Evolutionary conservation across 2,888 invertebrate species (phyloP), one percentile per base, ranked within the genome.

Genomic region (Spisula subtruncata): DNA sequence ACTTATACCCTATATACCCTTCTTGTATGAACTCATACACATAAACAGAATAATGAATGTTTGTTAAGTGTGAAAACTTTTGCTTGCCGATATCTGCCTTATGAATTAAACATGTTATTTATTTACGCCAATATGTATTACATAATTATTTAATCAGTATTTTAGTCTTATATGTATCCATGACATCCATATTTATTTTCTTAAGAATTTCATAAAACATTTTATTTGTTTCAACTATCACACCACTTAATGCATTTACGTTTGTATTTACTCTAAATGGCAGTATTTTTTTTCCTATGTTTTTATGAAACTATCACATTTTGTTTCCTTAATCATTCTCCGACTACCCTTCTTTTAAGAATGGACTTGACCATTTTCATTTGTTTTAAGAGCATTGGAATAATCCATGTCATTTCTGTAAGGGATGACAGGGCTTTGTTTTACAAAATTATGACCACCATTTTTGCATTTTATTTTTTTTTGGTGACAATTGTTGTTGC

Each of bases 101-200:
- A 41, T 66, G 60, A n/a, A 66, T n/a, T n/a, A n/a, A n/a, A 66
- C 25, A 25, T 66, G 10, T 51, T 79, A 79, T 79, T 79, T 79
- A 46, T 79, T 79, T 79, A 79, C 29, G 35, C 35, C 79, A 5
- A 79, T 46, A 79, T 79, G 60, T 66, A 66, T 66, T 66, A 46
- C 18, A 29, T 51, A 41, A 41, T 41, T 41, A 85, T 85, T 48
- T 85, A 85, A 85, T 85, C 85, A 85, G 85, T 85, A 79, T 85
- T 85, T 83, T 66, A 71, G 71, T 35, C 60, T 35, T 60, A 29
- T 60, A 29, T 79, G 79, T 85, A 85, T 85, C 79, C 79, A 85
- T 85, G 85, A 54, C 79, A 85, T 35, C 71, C 48, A 48, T 66
- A 25, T 66, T 66, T 51, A 51, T 51, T 51, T 51, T 51, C 51